Evolutionary conservation across 1,140 invertebrate genomes (phyloP), one percentile per base, ranked within the genome.

Genomic region (Drosophila sechellia): DNA sequence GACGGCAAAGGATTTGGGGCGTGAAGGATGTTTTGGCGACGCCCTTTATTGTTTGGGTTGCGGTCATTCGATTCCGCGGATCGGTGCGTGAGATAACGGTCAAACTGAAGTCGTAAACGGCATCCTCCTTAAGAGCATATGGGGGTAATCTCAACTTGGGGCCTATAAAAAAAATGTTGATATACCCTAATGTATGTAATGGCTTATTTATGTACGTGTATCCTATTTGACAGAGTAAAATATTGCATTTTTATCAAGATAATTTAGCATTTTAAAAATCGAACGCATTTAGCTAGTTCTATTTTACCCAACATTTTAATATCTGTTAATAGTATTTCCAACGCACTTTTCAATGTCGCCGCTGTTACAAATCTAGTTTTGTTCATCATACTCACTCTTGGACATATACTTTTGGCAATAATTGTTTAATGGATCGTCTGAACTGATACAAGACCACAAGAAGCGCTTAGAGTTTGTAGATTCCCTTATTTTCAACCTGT

Each of bases 331-430:
- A 10, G 31, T 10, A 8, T 31, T 10, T 6, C 6, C 6, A 22
- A 22, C 20, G 20, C 20, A 22, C 20, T 22, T 22, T 22, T 22
- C 20, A 22, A 22, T 22, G 3, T 22, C 20, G 3, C 20, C 20
- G 20, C 20, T 3, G 3, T 22, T 22, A 22, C 20, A 5, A 22
- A 22, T 25, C 17, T 11, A 13, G 13, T 5, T 10, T n/a, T 34
- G 12, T 31, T 31, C 31, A 31, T 31, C 8, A 8, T 54, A 56
- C 69, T 73, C 22, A 75, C 69, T 52, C 5, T 8, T 17, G 13
- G 70, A 52, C 52, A 75, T 52, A 3, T 45, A 3, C 35, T 1
- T 5, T 1, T 10, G 5, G 34, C 72, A 75, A 57, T 34, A 75
- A 1, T 4, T 0, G 35, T 75, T 75, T 0, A 0, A 1, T 0